Base-by-base conservation (phyloP, 92 coral and sea anemone species). In the Phenganax marumi region DNA sequence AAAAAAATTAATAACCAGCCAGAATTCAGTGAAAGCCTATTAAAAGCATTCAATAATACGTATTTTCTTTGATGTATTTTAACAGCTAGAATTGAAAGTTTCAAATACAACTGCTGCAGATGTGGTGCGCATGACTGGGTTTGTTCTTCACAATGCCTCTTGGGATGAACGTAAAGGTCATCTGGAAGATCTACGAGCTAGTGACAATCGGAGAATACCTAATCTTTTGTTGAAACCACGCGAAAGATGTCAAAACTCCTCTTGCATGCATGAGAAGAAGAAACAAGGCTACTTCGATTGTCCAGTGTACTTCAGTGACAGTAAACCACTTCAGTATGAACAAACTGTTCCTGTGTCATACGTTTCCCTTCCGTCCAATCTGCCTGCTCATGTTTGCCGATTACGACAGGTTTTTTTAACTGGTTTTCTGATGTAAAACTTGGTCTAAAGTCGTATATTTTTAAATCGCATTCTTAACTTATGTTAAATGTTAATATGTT, bases 111-210 rank as follows among this genome's bases (percentile, higher is more conserved):
- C 97, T 39, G 89, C 97, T 8, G 77, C 81, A 52, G 84, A 87
- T 50, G 97, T 97, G 17, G 86, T 95, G 63, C 93, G 84, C 74
- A 79, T 95, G 72, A 83, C 91, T 17, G 93, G 87, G 8, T 72
- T 95, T 49, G 75, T 86, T 18, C 88, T 95, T 61, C 73, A n/a
- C 33, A 90, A 91, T 57, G 98, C 98, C 50, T 86, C 90, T 16
- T 95, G 98, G 98, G 92, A 95, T 43, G 49, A 79, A 18, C 87
- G 50, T 12, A 85, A 71, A 52, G 68, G 82, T 5, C 88, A 89
- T 65, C 75, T 94, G 25, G 70, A 79, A 51, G 90, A 84, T 56
- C 69, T 16, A 22, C 24, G 56, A 19, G 71, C 12, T 49, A 6
- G 70, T 16, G 81, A 18, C 22, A 25, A 22, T 50, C 68, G 12